These are phyloP conservation scores for Hippasteria phrygiana DNA, from an alignment of 53 echinoderm and acorn worm genomes.

Conservation along the genomic window DNA sequence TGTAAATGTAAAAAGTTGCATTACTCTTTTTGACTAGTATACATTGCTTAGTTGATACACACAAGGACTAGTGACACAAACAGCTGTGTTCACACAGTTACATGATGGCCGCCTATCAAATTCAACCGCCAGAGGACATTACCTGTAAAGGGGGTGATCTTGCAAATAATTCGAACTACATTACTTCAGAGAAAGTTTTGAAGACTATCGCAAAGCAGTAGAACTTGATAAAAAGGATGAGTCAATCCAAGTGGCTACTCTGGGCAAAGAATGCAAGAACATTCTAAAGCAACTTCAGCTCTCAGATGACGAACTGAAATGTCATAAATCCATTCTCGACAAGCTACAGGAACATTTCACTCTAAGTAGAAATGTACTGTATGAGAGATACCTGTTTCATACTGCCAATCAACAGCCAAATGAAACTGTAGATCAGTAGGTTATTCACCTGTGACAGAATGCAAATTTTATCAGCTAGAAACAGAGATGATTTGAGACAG, in stretches of 20 bases:
- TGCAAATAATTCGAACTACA: slow-evolving; percentile 28
- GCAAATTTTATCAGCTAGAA: slow-evolving; percentile 59
- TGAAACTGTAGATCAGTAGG: slow-evolving; percentile 62
- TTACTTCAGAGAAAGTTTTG: slow-evolving; percentile 60
- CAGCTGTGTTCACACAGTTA: not conserved
- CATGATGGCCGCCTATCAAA: slow-evolving; percentile 55
- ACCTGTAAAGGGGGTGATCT: slow-evolving; percentile 47
- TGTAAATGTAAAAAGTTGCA: no score
- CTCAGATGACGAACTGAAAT: slow-evolving; percentile 41
- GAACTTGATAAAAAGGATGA: slow-evolving; percentile 54
- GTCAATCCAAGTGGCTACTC: slow-evolving; percentile 54
- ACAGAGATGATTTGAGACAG: slow-evolving; percentile 60
- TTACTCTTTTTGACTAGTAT: no score
- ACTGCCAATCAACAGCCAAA: slow-evolving; percentile 52
- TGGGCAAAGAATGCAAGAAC: slow-evolving; percentile 60
- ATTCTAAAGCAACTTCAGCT: slow-evolving; percentile 56
- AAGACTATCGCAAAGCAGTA: slow-evolving; percentile 52
- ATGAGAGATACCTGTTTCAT: slow-evolving; percentile 63
- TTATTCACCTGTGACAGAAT: slow-evolving; percentile 50
- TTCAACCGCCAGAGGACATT: slow-evolving; percentile 35
- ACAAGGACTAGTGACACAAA: slow-evolving; percentile 18
- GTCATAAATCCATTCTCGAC: slow-evolving; percentile 34
- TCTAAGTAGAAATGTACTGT: slow-evolving; percentile 47
- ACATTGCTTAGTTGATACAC: not conserved
- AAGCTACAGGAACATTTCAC: slow-evolving; percentile 61